A percentile compares a stretch with the other conserved stretches of the same genome.
Evolutionary conservation across 2,113 vertebrate species (phyloP).

Genomic region (Acinonyx jubatus): DNA sequence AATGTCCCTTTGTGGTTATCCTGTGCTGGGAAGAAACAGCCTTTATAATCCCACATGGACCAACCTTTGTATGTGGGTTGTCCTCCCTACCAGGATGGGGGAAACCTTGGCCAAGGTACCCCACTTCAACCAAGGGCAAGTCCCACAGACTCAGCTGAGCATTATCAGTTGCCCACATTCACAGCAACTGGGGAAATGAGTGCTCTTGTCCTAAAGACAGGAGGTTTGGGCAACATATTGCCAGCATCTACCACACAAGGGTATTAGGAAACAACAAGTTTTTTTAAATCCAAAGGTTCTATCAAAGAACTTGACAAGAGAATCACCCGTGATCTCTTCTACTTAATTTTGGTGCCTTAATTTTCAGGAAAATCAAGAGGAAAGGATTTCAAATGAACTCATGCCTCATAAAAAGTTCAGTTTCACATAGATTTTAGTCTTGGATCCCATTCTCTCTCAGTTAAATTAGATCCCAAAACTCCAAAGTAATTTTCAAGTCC

Average conservation of each 20-base stretch:
- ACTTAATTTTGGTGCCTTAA: constrained; percentile 18
- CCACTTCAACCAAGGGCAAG: not conserved
- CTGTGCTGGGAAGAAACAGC: not conserved
- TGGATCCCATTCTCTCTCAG: constrained; percentile 45
- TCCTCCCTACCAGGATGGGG: not conserved
- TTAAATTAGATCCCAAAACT: constrained; percentile 61
- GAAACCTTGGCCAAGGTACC: not conserved
- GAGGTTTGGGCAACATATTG: not conserved
- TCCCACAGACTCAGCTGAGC: not conserved
- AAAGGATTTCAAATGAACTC: constrained; percentile 57
- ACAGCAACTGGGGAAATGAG: not conserved
- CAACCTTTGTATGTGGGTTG: not conserved
- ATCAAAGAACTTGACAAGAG: constrained; percentile 21
- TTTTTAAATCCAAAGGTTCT: not conserved
- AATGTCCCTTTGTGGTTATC: not conserved
- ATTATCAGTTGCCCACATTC: not conserved
- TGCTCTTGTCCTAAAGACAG: not conserved
- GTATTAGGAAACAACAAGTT: not conserved
- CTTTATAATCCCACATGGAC: not conserved
- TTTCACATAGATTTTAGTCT: constrained; percentile 48
- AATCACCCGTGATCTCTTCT: constrained; percentile 30
- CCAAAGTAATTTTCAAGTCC: constrained; percentile 62
- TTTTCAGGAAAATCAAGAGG: constrained; percentile 54
- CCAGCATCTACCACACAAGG: not conserved
- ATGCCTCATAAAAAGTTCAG: constrained; percentile 60